Evolutionary conservation across 2,113 vertebrate species (phyloP).

Genomic region (Mobula hypostoma): DNA sequence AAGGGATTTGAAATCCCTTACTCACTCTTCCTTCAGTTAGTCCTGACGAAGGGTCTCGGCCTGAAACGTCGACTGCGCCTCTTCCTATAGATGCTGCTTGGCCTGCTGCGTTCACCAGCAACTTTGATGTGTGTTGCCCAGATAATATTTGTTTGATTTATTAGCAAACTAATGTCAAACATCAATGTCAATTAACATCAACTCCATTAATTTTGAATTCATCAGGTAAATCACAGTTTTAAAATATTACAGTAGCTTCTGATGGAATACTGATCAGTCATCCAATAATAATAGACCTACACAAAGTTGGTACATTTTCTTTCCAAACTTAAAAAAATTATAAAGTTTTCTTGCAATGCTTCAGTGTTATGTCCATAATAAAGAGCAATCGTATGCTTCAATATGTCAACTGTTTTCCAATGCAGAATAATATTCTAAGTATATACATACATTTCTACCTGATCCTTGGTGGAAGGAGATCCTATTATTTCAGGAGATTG

Average conservation of each 20-base stretch:
- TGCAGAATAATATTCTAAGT: not conserved
- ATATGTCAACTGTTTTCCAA: not conserved
- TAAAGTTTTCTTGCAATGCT: not conserved
- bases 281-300: not conserved
- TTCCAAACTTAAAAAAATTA: not conserved
- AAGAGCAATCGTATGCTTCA: not conserved
- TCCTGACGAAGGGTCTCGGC: no score
- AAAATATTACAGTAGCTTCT: not conserved
- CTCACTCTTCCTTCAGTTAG: no score
- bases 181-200: not conserved
- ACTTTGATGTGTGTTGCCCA: no score
- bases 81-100: no score
- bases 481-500: conserved; percentile 81
- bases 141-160: not conserved
- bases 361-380: not conserved
- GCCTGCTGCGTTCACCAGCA: no score
- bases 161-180: not conserved
- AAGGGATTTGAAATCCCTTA: no score
- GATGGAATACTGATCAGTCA: not conserved
- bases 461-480: conserved; percentile 89
- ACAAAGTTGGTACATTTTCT: no score
- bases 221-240: not conserved
- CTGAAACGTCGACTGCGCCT: no score
- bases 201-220: not conserved
- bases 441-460: conserved; percentile 95